Evolutionary conservation across 2,888 invertebrate genomes (phyloP).

Genomic region (Anticlea derivata): DNA sequence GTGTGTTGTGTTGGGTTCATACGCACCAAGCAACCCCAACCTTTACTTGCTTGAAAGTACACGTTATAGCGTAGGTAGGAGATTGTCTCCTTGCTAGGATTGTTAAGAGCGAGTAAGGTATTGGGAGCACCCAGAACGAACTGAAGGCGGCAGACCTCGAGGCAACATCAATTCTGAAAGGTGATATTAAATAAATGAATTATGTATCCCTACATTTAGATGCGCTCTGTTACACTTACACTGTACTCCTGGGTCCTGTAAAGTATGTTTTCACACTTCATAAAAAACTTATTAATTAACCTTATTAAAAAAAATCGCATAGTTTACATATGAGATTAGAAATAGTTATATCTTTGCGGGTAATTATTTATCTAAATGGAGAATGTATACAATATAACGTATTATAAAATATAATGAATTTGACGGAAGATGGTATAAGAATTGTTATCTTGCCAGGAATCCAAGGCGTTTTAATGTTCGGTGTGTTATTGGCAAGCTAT

Average conservation of each 20-base stretch:
- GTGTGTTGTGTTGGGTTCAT: too few relatives aligned
- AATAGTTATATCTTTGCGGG: slow-evolving; percentile 71
- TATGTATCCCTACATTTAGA: slow-evolving; percentile 59
- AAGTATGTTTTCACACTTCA: slow-evolving; percentile 44
- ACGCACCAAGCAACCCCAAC: too few relatives aligned
- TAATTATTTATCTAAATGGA: slow-evolving; percentile 69
- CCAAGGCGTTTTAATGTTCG: slow-evolving; percentile 70
- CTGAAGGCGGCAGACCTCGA: slow-evolving; percentile 44
- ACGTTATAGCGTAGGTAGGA: not conserved
- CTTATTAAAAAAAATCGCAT: slow-evolving; percentile 56
- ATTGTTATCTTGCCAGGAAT: slow-evolving; percentile 75
- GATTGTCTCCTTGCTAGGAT: slow-evolving; percentile 9
- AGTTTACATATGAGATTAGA: slow-evolving; percentile 71
- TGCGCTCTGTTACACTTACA: slow-evolving; percentile 45
- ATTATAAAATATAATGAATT: slow-evolving; percentile 57
- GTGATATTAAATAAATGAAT: slow-evolving; percentile 66
- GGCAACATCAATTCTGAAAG: slow-evolving; percentile 60
- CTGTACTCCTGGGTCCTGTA: slow-evolving; percentile 20
- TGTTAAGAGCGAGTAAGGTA: slow-evolving; percentile 24
- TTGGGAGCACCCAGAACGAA: slow-evolving; percentile 35
- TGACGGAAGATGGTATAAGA: slow-evolving; percentile 53
- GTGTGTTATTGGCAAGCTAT: slow-evolving; percentile 72
- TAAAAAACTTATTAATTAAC: slow-evolving; percentile 52
- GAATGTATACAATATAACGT: slow-evolving; percentile 72
- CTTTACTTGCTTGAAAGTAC: slow-evolving; percentile 9